Evolutionary conservation across 2,797 vertebrate species (phyloP).

Genomic region (Erithacus rubecula): DNA sequence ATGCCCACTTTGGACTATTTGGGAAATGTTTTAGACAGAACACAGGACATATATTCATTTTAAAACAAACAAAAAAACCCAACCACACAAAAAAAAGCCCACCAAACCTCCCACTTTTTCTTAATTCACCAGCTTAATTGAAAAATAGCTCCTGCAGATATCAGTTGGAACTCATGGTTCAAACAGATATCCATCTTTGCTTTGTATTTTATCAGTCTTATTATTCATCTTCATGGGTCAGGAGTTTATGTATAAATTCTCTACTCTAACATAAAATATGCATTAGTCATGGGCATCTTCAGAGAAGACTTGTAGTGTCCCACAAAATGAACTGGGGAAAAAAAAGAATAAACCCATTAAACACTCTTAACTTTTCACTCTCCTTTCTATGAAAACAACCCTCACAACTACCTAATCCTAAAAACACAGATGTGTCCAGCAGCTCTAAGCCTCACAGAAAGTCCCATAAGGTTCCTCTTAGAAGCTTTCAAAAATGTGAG

Average conservation of each 20-base stretch:
- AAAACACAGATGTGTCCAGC: rapidly evolving
- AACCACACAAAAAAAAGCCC: background rate
- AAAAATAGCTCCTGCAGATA: background rate
- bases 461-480: background rate
- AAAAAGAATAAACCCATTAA: background rate
- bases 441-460: background rate
- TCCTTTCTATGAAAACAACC: background rate
- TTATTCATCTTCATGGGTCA: background rate
- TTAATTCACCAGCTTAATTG: background rate
- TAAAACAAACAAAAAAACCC: background rate
- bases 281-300: background rate
- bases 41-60: background rate
- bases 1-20: background rate
- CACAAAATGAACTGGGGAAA: background rate
- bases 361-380: background rate
- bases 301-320: background rate
- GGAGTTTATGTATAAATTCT: background rate
- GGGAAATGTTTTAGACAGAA: background rate
- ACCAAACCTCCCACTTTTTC: rapidly evolving
- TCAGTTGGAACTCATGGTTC: too few relatives aligned
- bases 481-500: background rate
- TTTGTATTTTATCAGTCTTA: background rate
- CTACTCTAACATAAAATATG: background rate
- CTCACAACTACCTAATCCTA: background rate
- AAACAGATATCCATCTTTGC: background rate